Evolutionary conservation across 1,140 invertebrate species (phyloP).

Genomic region (Drosophila persimilis): DNA sequence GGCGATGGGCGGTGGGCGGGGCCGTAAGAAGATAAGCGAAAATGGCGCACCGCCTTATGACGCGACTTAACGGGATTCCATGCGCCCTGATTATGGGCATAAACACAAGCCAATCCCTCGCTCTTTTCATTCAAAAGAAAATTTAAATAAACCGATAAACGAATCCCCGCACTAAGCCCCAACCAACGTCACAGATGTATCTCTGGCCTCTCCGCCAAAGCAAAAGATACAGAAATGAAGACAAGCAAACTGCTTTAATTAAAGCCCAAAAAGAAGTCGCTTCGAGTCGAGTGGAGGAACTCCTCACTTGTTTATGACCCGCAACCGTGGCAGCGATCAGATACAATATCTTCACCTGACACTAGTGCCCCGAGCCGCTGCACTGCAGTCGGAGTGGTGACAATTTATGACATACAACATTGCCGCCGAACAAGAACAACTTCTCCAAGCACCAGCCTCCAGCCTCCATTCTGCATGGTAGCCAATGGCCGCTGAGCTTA

Average conservation of each 20-base stretch:
- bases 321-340: slow-evolving; percentile 70
- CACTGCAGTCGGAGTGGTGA: slow-evolving; percentile 41
- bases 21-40: slow-evolving; percentile 58
- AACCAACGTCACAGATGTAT: slow-evolving; percentile 38
- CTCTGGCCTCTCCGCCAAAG: slow-evolving; percentile 4
- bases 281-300: not conserved
- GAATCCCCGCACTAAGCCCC: slow-evolving; percentile 63
- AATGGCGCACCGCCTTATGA: slow-evolving; percentile 76
- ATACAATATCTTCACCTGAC: slow-evolving; percentile 77
- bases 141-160: slow-evolving; percentile 77
- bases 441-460: slow-evolving; percentile 27
- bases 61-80: slow-evolving; percentile 77
- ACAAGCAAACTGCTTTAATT: slow-evolving; percentile 75
- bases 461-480: not conserved
- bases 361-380: slow-evolving; percentile 27
- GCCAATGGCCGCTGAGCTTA: slow-evolving; percentile 67
- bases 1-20: slow-evolving; percentile 27
- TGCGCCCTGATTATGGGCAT: slow-evolving; percentile 73
- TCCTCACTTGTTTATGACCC: slow-evolving; percentile 68
- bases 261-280: slow-evolving; percentile 43
- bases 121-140: slow-evolving; percentile 28
- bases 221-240: slow-evolving; percentile 58
- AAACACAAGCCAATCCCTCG: slow-evolving; percentile 51
- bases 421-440: slow-evolving; percentile 30
- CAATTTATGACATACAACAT: slow-evolving; percentile 80